phyloP scores from a whole-genome alignment of 2,113 vertebrate genomes.

The Serilophus lunatus region DNA sequence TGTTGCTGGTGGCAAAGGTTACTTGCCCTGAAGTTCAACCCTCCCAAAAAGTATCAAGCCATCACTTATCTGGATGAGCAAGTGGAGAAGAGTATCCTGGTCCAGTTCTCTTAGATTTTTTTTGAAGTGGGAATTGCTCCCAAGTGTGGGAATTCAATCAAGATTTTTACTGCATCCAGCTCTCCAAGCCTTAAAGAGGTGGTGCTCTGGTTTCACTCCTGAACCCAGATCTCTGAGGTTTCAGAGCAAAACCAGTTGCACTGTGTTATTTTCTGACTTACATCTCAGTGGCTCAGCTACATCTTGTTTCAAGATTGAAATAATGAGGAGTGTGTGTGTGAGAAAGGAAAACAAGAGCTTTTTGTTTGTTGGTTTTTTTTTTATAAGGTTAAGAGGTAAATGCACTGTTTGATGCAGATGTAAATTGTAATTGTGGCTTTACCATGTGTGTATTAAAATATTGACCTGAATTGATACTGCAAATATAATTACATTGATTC shows the following conservation, averaged over 20 bases:
- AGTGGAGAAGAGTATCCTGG: not conserved
- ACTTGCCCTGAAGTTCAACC: not conserved
- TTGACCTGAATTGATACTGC: slow-evolving; percentile 74
- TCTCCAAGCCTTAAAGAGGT: not conserved
- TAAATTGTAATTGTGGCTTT: slow-evolving; percentile 36
- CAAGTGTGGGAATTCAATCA: not conserved
- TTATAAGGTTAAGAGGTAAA: not conserved
- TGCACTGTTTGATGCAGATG: not conserved
- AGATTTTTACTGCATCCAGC: not conserved
- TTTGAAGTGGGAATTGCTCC: not conserved
- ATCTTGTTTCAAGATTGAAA: not conserved
- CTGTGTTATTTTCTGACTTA: not conserved
- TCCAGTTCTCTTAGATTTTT: not conserved
- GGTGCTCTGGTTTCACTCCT: not conserved
- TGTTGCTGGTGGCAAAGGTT: not conserved
- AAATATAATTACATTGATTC: slow-evolving; percentile 80
- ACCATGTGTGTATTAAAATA: slow-evolving; percentile 62
- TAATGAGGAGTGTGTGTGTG: not conserved
- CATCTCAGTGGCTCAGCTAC: not conserved
- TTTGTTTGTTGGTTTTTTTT: not conserved
- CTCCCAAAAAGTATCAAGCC: not conserved
- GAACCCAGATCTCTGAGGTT: not conserved
- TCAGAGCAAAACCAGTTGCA: not conserved
- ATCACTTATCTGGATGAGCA: not conserved
- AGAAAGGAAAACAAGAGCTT: not conserved